Evolutionary conservation across 1,140 invertebrate genomes (phyloP), one percentile per base, ranked within the genome.

Genomic region (Drosophila miranda): DNA sequence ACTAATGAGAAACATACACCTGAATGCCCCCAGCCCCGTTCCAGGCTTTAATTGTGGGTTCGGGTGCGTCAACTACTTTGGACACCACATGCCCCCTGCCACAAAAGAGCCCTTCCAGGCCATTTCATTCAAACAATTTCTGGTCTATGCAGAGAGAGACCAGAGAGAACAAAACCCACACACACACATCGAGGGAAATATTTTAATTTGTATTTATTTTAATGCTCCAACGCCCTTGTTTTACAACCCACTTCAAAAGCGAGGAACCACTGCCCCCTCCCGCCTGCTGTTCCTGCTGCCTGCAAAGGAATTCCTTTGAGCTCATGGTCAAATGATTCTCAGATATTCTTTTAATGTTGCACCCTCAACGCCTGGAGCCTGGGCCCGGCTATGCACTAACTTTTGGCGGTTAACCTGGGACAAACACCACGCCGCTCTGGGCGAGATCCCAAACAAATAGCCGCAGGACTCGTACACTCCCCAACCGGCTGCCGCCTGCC

Each of bases 191-290:
- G 48, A 11, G 48, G 19, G 11, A 84, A 81, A 81, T 87, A 86
- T 84, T 87, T 84, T 81, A 84, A 84, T 84, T 84, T 84, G 77
- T 87, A 86, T 84, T 84, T 87, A 87, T 81, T 84, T 84, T 87
- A 84, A 84, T 84, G 81, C 77, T 81, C 53, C 73, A 87, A 84
- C 81, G 82, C 81, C 54, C 70, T 23, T 46, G 53, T 75, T 55
- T 57, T 46, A 51, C 66, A 75, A 68, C 53, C 81, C 81, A 80
- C 81, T 76, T 75, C 63, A 68, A 75, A 68, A 59, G 60, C 23
- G 43, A 30, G 28, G 2, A 9, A 3, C 30, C 44, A 26, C 30
- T 38, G 30, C 49, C n/a, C 16, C 26, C 50, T 34, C 19, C 51
- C 59, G 38, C 45, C 64, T 13, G 34, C 9, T 23, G 7, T 8